Base-by-base conservation (phyloP, 2,797 vertebrate genomes). In the Parambassis ranga region DNA sequence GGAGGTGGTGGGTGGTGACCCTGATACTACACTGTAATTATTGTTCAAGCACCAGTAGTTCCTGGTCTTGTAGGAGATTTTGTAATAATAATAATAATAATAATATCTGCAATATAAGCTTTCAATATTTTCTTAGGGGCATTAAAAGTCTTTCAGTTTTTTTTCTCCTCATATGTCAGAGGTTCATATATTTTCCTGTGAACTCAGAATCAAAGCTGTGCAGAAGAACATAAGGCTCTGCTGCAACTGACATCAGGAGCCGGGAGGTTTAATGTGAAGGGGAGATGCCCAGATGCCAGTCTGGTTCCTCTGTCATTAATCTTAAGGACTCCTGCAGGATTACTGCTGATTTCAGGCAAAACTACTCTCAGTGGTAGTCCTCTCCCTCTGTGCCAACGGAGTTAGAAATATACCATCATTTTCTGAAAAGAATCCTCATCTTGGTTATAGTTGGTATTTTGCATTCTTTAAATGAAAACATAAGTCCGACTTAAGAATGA, bases 211-310 rank as follows among this genome's bases (percentile, higher is more conserved):
- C 26, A 13, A 3, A 6, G 15, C 10, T 42, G 16, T 28, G 22
- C 15, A 6, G n/a, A 27, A 28, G 11, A 64, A 59, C 67, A 56
- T 18, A 42, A 41, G 49, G 48, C 47, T 39, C 19, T 33, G 27
- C 44, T 58, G 33, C 36, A 53, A 44, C 20, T 39, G 36, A 47
- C 63, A 56, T 60, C 69, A 48, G 75, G 82, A 74, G 71, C 35
- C 3, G 49, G 28, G 65, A 68, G 60, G 53, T 71, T 80, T 73
- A 58, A 66, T 72, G 79, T 84, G 68, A 74, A 27, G 28, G 57
- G 51, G 67, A 65, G 68, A 65, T 53, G 75, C 74, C 71, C 85
- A 86, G 78, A 89, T 87, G 85, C 77, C 65, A 50, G 55, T 68
- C 49, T 46, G 31, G 35, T 62, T 65, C 30, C 65, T 50, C 59